Conservation (phyloP, 2,888 invertebrate genomes). For the Nemoura dubitans region DNA sequence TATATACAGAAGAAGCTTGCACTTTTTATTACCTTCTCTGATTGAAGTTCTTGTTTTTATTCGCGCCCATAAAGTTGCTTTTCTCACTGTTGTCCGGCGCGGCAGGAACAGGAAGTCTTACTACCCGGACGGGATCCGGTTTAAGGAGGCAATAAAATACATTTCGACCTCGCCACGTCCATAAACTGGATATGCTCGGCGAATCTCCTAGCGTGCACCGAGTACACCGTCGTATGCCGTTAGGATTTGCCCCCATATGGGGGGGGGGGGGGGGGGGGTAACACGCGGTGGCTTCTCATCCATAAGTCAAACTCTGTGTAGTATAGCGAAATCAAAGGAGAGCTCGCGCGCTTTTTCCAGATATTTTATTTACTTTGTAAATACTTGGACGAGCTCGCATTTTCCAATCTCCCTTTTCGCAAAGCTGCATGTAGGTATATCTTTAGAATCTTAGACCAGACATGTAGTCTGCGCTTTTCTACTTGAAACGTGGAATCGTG, state of each 20-base stretch:
- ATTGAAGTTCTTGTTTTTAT: neutral
- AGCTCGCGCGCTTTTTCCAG: neutral
- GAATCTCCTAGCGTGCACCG: too few species aligned
- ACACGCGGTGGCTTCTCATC: neutral
- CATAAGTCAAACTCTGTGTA: conserved; percentile 3
- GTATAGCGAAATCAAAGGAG: neutral
- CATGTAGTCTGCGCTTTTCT: neutral
- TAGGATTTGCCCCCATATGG: neutral
- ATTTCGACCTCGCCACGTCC: neutral
- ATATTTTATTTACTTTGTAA: neutral
- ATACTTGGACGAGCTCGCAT: neutral
- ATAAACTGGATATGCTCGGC: neutral
- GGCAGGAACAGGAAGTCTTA: neutral
- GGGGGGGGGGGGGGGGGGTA: too few species aligned
- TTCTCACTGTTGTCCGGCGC: neutral
- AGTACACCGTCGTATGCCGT: neutral
- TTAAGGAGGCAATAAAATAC: neutral
- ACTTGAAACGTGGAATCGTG: neutral
- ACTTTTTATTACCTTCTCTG: neutral
- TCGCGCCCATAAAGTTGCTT: neutral
- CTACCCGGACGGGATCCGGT: neutral
- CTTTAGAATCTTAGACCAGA: neutral
- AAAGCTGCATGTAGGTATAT: neutral
- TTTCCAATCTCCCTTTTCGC: neutral
- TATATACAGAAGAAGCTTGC: neutral